Evolutionary conservation across 2,113 vertebrate species (phyloP).

Genomic region (Microtus montanus): DNA sequence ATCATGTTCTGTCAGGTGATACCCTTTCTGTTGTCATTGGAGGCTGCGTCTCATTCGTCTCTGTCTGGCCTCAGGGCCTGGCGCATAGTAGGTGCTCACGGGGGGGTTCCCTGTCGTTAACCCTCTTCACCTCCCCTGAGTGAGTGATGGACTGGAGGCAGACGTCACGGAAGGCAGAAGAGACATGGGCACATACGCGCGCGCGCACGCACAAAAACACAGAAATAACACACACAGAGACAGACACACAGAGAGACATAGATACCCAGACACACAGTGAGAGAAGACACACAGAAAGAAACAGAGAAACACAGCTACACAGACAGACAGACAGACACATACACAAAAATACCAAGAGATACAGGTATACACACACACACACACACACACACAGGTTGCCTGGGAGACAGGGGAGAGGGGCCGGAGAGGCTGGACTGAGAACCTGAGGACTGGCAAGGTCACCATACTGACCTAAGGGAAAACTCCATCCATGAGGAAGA

Average conservation of each 20-base stretch:
- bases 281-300: neutral
- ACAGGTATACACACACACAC: neutral
- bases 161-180: neutral
- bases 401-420: neutral
- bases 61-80: slow-evolving; percentile 19
- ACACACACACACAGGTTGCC: neutral
- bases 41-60: slow-evolving; percentile 64
- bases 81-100: slow-evolving; percentile 73
- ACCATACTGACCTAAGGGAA: neutral
- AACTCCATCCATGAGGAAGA: neutral
- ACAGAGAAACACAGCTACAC: neutral
- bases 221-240: no score
- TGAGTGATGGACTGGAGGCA: neutral
- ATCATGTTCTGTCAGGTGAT: slow-evolving; percentile 57
- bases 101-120: slow-evolving; percentile 43
- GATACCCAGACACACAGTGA: no score
- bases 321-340: neutral
- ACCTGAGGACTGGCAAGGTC: neutral
- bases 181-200: neutral
- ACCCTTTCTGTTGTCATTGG: slow-evolving; percentile 64
- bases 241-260: neutral
- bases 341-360: neutral
- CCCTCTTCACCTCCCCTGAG: neutral
- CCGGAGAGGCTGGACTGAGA: fast-evolving
- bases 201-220: neutral